phyloP scores from a whole-genome alignment of 1,140 invertebrate species.

The Saccostrea glomerata region DNA sequence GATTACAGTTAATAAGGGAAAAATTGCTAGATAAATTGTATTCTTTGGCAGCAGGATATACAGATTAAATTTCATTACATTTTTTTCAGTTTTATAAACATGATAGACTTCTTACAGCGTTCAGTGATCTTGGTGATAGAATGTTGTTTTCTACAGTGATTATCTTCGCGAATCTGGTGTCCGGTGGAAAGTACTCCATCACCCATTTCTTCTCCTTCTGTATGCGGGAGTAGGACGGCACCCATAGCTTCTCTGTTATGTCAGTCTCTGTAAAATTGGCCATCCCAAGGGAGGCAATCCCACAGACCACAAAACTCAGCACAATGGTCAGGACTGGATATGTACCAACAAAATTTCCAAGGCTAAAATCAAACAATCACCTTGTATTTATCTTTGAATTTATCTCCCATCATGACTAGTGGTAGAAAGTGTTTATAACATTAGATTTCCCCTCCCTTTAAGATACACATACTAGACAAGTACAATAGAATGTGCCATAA shows the following conservation, averaged over 20 bases:
- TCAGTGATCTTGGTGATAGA: slow-evolving; percentile 45
- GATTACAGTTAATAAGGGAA: too few relatives aligned
- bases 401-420: too few relatives aligned
- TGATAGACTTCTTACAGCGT: slow-evolving; percentile 39
- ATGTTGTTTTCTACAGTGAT: slow-evolving; percentile 53
- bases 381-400: background rate
- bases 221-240: slow-evolving; percentile 62
- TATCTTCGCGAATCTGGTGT: slow-evolving; percentile 62
- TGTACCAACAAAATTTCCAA: slow-evolving; percentile 42
- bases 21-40: too few relatives aligned
- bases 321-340: slow-evolving; percentile 65
- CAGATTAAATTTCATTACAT: background rate
- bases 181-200: slow-evolving; percentile 62
- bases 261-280: slow-evolving; percentile 64
- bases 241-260: slow-evolving; percentile 66
- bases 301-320: slow-evolving; percentile 59
- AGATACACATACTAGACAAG: too few relatives aligned
- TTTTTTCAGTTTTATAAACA: background rate
- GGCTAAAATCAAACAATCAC: slow-evolving; percentile 32
- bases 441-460: too few relatives aligned
- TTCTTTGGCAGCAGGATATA: too few relatives aligned
- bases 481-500: too few relatives aligned
- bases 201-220: slow-evolving; percentile 67
- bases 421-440: too few relatives aligned
- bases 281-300: slow-evolving; percentile 65